Conservation (phyloP, 1,140 invertebrate species). For the Doryteuthis pealeii region DNA sequence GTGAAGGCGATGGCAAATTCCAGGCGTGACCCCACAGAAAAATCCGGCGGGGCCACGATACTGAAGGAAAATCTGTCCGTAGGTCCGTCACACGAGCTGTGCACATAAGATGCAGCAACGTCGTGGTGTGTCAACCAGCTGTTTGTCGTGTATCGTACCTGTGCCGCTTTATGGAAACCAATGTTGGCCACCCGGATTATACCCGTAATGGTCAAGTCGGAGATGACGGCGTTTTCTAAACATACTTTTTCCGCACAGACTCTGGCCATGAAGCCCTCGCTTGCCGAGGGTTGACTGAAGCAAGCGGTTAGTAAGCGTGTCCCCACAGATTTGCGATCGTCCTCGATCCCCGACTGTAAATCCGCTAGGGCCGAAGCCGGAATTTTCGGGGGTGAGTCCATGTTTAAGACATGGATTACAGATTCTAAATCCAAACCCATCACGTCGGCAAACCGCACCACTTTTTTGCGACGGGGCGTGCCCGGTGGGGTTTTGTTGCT, state of each 20-base stretch:
- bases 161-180: constrained; percentile 87
- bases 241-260: constrained; percentile 75
- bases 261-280: constrained; percentile 75
- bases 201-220: constrained; percentile 75
- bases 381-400: constrained; percentile 55
- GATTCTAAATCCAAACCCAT: constrained; percentile 89
- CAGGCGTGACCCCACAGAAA: constrained; percentile 73
- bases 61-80: constrained; percentile 82
- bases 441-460: constrained; percentile 92
- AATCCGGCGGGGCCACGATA: constrained; percentile 64
- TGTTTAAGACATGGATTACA: constrained; percentile 66
- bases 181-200: constrained; percentile 85
- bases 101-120: constrained; percentile 75
- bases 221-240: constrained; percentile 73
- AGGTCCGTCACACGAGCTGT: constrained; percentile 87
- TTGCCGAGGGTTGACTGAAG: constrained; percentile 80
- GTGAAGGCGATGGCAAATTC: constrained; percentile 83
- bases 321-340: constrained; percentile 39
- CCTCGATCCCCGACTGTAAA: constrained; percentile 39
- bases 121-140: constrained; percentile 83
- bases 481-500: constrained; percentile 88
- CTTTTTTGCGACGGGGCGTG: constrained; percentile 75
- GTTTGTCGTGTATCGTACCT: constrained; percentile 83
- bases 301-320: constrained; percentile 67
- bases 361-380: constrained; percentile 55